Conservation (phyloP, 2,888 invertebrate species). For the Leptogaster cylindrica region DNA sequence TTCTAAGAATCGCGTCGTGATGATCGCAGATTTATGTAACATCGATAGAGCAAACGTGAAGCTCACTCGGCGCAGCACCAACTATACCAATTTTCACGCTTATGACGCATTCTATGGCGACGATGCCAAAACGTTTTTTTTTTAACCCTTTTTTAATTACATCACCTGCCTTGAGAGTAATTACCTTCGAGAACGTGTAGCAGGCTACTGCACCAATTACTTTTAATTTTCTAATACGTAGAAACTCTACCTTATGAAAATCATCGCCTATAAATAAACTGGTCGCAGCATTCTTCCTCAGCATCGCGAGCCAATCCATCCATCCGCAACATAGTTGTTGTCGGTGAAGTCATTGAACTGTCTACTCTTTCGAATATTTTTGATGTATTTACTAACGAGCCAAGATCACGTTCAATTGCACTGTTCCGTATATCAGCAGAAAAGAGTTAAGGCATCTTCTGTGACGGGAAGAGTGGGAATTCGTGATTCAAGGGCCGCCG, state of each 20-base stretch:
- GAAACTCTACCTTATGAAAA: background rate
- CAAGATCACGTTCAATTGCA: constrained; percentile 38
- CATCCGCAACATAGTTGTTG: constrained; percentile 3
- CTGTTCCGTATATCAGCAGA: constrained; percentile 27
- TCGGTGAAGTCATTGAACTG: constrained; percentile 30
- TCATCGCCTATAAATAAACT: constrained; percentile 11
- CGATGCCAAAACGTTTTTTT: too few relatives aligned
- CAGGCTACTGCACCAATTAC: background rate
- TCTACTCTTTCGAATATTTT: constrained; percentile 25
- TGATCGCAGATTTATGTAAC: too few relatives aligned
- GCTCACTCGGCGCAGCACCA: too few relatives aligned
- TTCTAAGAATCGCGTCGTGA: too few relatives aligned
- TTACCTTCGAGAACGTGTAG: background rate
- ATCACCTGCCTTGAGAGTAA: background rate
- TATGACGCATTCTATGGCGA: too few relatives aligned
- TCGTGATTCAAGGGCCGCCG: constrained; percentile 31
- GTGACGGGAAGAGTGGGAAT: constrained; percentile 19
- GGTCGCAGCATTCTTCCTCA: background rate
- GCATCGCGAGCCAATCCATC: background rate
- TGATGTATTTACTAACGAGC: constrained; percentile 32
- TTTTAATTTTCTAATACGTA: constrained; percentile 11
- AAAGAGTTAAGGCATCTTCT: constrained; percentile 14
- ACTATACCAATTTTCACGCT: too few relatives aligned
- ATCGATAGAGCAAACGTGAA: too few relatives aligned
- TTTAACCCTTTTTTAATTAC: too few relatives aligned